Evolutionary conservation across 2,888 invertebrate genomes (phyloP).

Genomic region (Rhaphigaster nebulosa): DNA sequence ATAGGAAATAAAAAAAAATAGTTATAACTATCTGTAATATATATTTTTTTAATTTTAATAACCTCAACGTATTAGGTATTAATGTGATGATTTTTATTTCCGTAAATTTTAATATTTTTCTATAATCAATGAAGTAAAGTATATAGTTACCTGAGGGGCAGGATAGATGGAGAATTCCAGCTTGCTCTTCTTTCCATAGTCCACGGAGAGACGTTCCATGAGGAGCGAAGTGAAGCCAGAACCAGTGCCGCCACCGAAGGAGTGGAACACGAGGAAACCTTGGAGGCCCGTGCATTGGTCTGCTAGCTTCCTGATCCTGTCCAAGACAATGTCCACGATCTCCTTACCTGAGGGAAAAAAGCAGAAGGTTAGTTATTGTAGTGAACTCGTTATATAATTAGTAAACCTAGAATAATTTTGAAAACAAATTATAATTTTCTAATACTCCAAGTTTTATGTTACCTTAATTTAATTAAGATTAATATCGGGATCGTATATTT

Average conservation of each 20-base stretch:
- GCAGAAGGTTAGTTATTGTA: not conserved
- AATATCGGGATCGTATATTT: too few species aligned
- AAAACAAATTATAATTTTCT: too few species aligned
- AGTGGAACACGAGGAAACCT: constrained; percentile 77
- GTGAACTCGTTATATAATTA: too few species aligned
- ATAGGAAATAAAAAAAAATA: too few species aligned
- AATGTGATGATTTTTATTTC: too few species aligned
- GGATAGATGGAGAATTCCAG: constrained; percentile 85
- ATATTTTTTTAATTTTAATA: too few species aligned
- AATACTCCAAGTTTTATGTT: too few species aligned
- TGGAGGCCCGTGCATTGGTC: constrained; percentile 74
- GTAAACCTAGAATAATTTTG: too few species aligned
- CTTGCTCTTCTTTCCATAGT: constrained; percentile 78
- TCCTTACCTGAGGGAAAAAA: constrained; percentile 72
- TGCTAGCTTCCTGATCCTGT: constrained; percentile 73
- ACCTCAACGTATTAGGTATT: too few species aligned
- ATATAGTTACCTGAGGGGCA: constrained; percentile 79
- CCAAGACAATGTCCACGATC: constrained; percentile 73
- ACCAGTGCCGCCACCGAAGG: constrained; percentile 76
- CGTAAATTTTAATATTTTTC: too few species aligned
- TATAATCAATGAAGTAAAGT: not conserved
- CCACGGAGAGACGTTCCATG: constrained; percentile 77
- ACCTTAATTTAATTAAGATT: too few species aligned
- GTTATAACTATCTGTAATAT: too few species aligned
- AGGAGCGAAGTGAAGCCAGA: constrained; percentile 78